These are phyloP conservation scores for Polydrusus cervinus DNA, from an alignment of 2,888 invertebrate genomes.

Conservation along the genomic window DNA sequence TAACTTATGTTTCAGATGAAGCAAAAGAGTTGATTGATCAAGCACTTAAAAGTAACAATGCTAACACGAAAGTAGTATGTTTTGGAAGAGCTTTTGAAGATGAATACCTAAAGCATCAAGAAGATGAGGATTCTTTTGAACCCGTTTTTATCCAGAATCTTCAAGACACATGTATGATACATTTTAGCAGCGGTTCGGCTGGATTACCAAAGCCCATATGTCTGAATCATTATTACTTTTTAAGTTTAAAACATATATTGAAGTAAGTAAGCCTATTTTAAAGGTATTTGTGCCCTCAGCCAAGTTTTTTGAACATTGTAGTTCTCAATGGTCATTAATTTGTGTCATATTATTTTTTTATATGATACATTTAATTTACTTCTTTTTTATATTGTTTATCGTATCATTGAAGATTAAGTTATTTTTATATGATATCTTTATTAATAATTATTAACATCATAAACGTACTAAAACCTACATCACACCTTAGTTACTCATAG, in stretches of 20 bases:
- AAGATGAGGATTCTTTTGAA: constrained; percentile 60
- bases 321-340: too few species aligned
- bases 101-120: constrained; percentile 56
- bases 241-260: background rate
- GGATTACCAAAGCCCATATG: constrained; percentile 66
- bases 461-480: too few species aligned
- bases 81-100: constrained; percentile 59
- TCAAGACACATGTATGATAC: constrained; percentile 58
- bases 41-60: background rate
- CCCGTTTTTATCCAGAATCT: constrained; percentile 54
- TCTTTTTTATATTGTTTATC: too few species aligned
- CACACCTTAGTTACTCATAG: too few species aligned
- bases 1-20: constrained; percentile 2
- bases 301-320: too few species aligned
- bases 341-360: too few species aligned
- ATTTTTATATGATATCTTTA: too few species aligned
- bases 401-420: too few species aligned
- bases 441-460: too few species aligned
- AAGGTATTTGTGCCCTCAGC: too few species aligned
- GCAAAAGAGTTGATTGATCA: constrained; percentile 4
- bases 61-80: background rate
- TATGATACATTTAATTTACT: too few species aligned
- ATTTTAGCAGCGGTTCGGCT: constrained; percentile 65
- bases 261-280: constrained; percentile 1
- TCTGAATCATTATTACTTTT: constrained; percentile 44